Evolutionary conservation across 64 coral and sea anemone genomes (phyloP).

Genomic region (Acropora yongei): DNA sequence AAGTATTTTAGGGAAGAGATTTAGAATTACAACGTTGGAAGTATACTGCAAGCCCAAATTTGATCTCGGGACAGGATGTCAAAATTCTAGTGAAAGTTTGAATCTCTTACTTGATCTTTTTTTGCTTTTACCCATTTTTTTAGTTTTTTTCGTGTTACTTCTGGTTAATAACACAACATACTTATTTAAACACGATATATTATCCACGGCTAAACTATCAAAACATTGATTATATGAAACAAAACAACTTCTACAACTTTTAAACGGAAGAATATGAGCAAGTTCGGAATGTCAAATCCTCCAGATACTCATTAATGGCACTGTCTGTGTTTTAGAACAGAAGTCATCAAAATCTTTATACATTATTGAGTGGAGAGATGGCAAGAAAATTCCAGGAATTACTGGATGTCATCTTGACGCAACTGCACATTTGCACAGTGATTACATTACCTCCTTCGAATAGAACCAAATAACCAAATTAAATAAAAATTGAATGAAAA

Average conservation of each 20-base stretch:
- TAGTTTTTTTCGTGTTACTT: too few species aligned
- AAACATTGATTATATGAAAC: neutral
- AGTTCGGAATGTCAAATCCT: neutral
- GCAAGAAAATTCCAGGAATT: neutral
- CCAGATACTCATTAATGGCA: too few species aligned
- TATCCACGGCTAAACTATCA: neutral
- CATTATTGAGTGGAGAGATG: neutral
- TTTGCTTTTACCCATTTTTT: neutral
- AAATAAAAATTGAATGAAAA: too few species aligned
- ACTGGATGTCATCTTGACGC: neutral
- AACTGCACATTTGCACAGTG: neutral
- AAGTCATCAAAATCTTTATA: constrained; percentile 3
- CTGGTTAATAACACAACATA: too few species aligned
- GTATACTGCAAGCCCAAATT: neutral
- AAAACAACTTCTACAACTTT: neutral
- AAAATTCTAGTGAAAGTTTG: neutral
- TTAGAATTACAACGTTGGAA: too few species aligned
- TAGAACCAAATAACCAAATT: too few species aligned
- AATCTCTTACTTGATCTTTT: neutral
- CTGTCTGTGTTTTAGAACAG: neutral
- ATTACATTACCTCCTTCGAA: too few species aligned
- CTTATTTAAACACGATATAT: neutral
- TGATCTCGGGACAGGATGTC: neutral
- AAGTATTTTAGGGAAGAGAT: too few species aligned
- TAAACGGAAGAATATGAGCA: too few species aligned